Percentiles rank a stretch among this genome's conserved stretches.
phyloP scores from a whole-genome alignment of 2,888 invertebrate species.

The Drosophila anceps region DNA sequence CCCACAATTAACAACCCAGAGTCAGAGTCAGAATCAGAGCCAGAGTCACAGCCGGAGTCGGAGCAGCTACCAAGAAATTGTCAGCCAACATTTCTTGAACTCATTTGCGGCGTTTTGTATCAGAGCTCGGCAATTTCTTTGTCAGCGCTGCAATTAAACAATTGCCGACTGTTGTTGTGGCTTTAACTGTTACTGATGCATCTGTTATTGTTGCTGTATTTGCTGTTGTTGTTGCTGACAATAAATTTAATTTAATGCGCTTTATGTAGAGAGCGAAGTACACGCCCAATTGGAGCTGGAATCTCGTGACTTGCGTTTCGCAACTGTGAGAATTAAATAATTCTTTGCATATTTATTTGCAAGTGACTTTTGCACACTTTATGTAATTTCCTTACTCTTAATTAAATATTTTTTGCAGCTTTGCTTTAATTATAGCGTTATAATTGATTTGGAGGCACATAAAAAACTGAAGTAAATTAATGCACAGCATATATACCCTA shows the following conservation, averaged over 20 bases:
- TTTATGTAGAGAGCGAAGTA: conserved; percentile 45
- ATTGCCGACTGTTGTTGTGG: conserved; percentile 63
- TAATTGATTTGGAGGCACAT: conserved; percentile 33
- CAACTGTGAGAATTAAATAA: conserved; percentile 77
- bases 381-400: conserved; percentile 67
- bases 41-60: not conserved
- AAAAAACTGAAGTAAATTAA: conserved; percentile 22
- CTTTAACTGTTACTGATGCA: conserved; percentile 46
- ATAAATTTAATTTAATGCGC: conserved; percentile 71
- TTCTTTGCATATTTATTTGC: conserved; percentile 78
- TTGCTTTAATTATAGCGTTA: conserved; percentile 46
- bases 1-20: conserved; percentile 67
- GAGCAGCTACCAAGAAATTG: conserved; percentile 64
- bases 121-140: conserved; percentile 72
- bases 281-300: conserved; percentile 67
- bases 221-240: conserved; percentile 49
- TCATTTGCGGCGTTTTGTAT: conserved; percentile 70
- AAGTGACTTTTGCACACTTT: conserved; percentile 45
- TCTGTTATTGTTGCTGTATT: conserved; percentile 33
- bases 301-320: conserved; percentile 76
- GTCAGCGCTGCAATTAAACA: conserved; percentile 76
- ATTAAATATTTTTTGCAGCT: conserved; percentile 45
- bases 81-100: conserved; percentile 68
- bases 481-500: conserved; percentile 6
- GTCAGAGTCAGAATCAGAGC: not conserved